Evolutionary conservation across 2,113 vertebrate species (phyloP), one percentile per base, ranked within the genome.

Genomic region (Agelaius phoeniceus): DNA sequence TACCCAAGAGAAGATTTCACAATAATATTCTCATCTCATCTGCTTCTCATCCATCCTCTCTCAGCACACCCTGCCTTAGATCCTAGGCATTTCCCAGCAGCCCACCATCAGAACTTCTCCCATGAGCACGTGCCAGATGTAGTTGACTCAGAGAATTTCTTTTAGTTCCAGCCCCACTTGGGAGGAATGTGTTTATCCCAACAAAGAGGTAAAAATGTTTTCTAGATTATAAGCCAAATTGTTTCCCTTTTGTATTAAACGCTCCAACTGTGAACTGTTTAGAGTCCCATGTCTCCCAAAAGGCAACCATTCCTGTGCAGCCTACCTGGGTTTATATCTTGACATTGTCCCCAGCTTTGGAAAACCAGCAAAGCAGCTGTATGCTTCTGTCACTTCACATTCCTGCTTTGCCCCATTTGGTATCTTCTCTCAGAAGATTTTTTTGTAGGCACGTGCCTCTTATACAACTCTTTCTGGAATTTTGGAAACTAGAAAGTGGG

Each of bases 81-180:
- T 71, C 26, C 12, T 19, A 0, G 10, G 20, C 19, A 28, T 30
- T 62, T 58, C 35, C 57, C 30, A 54, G 48, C 23, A 88, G 58
- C n/a, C 19, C 75, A 92, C 8, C 15, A 43, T 35, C 24, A 24
- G 5, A 4, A 28, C 9, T 63, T 74, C 30, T 88, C 30, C 21
- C 59, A 57, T 0, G 0, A 49, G 31, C 27, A 65, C 1, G 1
- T 33, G 18, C 7, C 66, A 75, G 55, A 79, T 81, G 17, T 4
- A 12, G 8, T 16, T 0, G 1, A 67, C 15, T 48, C 30, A 26
- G 12, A n/a, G 26, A 57, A 28, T 67, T 71, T 48, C 10, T 69
- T 51, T 78, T 59, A 31, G 15, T 54, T 90, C 31, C 24, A 73
- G 11, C 10, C 6, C 24, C 21, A 33, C 2, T 8, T 57, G 41